A percentile compares a stretch with the other conserved stretches of the same genome.
phyloP scores from a whole-genome alignment of 37 sponge, comb jelly and placozoan species.

The Diacarnus erythraeanus region DNA sequence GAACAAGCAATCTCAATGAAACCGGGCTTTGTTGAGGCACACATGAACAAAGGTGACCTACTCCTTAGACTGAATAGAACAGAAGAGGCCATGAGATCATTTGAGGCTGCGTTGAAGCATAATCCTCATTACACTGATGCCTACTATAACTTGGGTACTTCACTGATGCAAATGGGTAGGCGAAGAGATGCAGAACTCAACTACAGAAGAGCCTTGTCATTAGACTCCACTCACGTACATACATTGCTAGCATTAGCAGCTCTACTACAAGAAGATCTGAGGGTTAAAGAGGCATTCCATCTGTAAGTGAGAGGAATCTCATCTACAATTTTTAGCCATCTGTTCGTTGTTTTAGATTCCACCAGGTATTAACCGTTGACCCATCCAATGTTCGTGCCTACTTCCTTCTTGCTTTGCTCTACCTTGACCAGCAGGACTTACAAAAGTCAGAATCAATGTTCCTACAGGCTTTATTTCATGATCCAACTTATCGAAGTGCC shows the following conservation, averaged over 20 bases:
- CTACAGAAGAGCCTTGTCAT: slow-evolving; percentile 5
- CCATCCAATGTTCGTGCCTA: slow-evolving; percentile 14
- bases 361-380: slow-evolving; percentile 11
- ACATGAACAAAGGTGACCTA: slow-evolving; percentile 24
- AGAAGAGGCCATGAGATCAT: slow-evolving; percentile 37
- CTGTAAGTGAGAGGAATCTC: slow-evolving; percentile 11
- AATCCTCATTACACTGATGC: slow-evolving; percentile 60
- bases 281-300: background rate
- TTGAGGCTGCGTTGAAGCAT: slow-evolving; percentile 25
- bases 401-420: slow-evolving; percentile 42
- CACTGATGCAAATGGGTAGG: slow-evolving; percentile 1
- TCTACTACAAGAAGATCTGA: background rate
- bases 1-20: slow-evolving; percentile 52
- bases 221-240: background rate
- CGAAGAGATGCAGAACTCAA: background rate
- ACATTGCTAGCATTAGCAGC: slow-evolving; percentile 1
- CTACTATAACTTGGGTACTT: slow-evolving; percentile 49
- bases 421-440: slow-evolving; percentile 43
- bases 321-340: background rate
- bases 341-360: slow-evolving; percentile 15
- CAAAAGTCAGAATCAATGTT: slow-evolving; percentile 41
- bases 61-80: slow-evolving; percentile 9
- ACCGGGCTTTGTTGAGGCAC: slow-evolving; percentile 18
- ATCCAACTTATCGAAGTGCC: slow-evolving; percentile 51
- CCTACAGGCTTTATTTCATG: slow-evolving; percentile 20